Base-by-base conservation (phyloP, 2,113 vertebrate species). In the Polypterus senegalus region DNA sequence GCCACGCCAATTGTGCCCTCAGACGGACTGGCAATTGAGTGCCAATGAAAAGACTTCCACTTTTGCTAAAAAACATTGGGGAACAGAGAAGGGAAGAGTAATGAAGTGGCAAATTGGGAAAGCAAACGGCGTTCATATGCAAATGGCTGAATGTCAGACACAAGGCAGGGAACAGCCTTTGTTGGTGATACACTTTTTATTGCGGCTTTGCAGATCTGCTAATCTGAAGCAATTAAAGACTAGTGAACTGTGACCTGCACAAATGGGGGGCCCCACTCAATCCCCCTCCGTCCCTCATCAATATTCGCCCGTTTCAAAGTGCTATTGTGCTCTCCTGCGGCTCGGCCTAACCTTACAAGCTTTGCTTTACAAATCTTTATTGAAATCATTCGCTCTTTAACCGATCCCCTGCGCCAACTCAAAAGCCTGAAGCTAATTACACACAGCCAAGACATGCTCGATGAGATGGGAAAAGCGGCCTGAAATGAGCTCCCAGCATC, bases 391-490 rank as follows among this genome's bases (percentile, higher is more conserved):
- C 77, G 80, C 73, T 86, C 75, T 85, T 86, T 83, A 80, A 83
- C 82, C 67, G 70, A 81, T 80, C 85, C 78, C 80, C 76, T 59
- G 5, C 49, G 73, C 70, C 66, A 60, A 54, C 68, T 84, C 79
- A 85, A 86, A 89, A 82, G 81, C 69, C 74, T 81, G 71, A 64
- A 87, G 84, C 81, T 92, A 87, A 89, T 87, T 91, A 88, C 80
- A 76, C 74, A 81, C 76, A 71, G 78, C 79, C 70, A 74, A 83
- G 82, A 79, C 77, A 84, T 79, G 81, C 83, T 83, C 82, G 85
- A 88, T 83, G 83, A 86, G 78, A 90, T 79, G 82, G 75, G 79
- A 79, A 89, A 79, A 89, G 82, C 79, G 77, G 71, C 79, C 70
- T 75, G 76, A 84, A 88, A 86, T 69, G 74, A 73, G 74, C 75